phyloP scores from a whole-genome alignment of 2,888 invertebrate genomes.

The Drosophila peninsularis region DNA sequence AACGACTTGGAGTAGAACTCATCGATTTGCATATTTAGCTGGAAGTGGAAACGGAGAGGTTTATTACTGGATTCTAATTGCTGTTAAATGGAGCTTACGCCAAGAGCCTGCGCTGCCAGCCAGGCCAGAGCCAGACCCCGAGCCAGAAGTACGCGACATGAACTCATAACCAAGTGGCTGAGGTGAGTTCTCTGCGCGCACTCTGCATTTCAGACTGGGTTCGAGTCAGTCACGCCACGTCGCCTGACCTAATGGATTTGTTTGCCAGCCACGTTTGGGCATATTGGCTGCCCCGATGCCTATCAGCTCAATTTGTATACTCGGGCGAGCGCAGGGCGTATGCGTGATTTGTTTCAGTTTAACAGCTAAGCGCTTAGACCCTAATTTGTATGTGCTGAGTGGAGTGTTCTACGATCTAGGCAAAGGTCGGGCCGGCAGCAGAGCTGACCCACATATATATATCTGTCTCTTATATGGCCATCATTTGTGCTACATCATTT shows the following conservation, averaged over 20 bases:
- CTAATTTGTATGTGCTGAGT: conserved; percentile 19
- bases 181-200: no score
- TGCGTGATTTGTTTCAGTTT: conserved; percentile 37
- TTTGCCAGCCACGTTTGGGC: conserved; percentile 19
- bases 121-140: conserved; percentile 11
- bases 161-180: conserved; percentile 15
- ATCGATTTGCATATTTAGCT: conserved; percentile 58
- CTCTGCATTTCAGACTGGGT: conserved; percentile 21
- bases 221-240: conserved; percentile 63
- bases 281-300: conserved; percentile 39
- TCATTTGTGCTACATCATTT: conserved; percentile 12
- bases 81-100: conserved; percentile 44
- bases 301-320: conserved; percentile 39
- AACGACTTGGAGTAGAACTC: conserved; percentile 74
- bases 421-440: conserved; percentile 10
- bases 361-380: conserved; percentile 20
- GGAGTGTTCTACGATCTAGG: conserved; percentile 17
- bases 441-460: conserved; percentile 2
- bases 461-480: background rate
- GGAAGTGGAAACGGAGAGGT: background rate
- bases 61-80: background rate
- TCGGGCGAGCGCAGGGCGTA: conserved; percentile 10
- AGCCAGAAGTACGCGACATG: conserved; percentile 8
- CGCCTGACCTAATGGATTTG: conserved; percentile 55
- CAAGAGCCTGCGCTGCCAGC: conserved; percentile 1